These are phyloP conservation scores for Uropsilus gracilis DNA, from an alignment of 2,113 vertebrate genomes.

Conservation along the genomic window DNA sequence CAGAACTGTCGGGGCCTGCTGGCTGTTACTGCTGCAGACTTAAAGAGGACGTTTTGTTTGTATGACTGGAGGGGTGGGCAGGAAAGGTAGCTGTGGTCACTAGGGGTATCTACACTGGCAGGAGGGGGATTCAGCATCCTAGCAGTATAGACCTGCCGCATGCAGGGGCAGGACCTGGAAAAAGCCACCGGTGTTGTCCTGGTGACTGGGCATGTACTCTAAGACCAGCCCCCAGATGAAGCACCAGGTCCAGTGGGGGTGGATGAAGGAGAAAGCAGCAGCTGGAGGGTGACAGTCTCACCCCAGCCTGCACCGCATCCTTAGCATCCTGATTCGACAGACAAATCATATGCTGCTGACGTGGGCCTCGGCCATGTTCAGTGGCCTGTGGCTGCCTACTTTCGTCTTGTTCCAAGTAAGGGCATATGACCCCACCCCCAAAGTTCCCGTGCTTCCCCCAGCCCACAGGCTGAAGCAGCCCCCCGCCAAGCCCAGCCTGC, in stretches of 20 bases:
- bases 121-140: background rate
- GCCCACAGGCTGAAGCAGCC: rapidly evolving
- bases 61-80: background rate
- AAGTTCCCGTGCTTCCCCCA: background rate
- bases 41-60: background rate
- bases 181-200: background rate
- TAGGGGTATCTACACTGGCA: background rate
- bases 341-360: background rate
- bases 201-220: background rate
- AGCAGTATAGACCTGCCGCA: background rate
- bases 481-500: background rate
- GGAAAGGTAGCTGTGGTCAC: background rate
- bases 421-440: background rate
- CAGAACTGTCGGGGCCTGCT: background rate
- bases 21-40: background rate
- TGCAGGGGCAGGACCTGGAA: background rate
- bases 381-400: rapidly evolving
- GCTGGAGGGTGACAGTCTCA: background rate
- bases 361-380: background rate
- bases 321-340: no score
- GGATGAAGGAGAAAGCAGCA: background rate
- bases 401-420: no score
- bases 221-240: background rate
- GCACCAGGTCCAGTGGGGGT: background rate
- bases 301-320: background rate